Base-by-base conservation (phyloP, 1,140 invertebrate genomes). In the Anadara kagoshimensis region DNA sequence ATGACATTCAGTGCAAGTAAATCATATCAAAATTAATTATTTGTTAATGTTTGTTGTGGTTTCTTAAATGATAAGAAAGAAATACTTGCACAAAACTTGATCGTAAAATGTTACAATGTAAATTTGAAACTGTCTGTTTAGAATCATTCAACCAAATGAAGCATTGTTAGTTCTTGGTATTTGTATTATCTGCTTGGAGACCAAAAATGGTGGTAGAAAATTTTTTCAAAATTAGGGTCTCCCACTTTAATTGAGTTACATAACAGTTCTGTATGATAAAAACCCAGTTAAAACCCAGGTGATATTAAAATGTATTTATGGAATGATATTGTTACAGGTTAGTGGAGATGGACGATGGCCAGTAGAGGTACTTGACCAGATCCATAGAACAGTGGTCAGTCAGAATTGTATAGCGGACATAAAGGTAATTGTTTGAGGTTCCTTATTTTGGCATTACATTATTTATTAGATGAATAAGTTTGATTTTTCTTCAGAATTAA, bases 321-420 rank as follows among this genome's bases (percentile, higher is more conserved):
- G 1, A 22, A 14, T 44, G 18, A 73, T 62, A 20, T 49, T 49
- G 49, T 69, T 71, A 20, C 63, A 81, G 79, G 63, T 59, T 8
- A 72, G 59, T 18, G 64, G 45, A 8, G 62, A 68, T 54, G 74
- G 76, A 20, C 29, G 56, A 43, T 81, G 76, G 79, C 69, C 76
- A 7, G 51, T 69, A 45, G n/a, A 18, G 0, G 69, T 68, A 8
- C 51, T 77, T 16, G 69, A 78, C 16, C 66, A 64, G 41, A 69
- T 81, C 7, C 77, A 81, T 53, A 63, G 45, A 44, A 22, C 26
- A 12, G 26, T 75, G 44, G 73, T 82, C 29, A 76, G 62, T 20
- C 44, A 76, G 5, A n/a, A n/a, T 1, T 74, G 72, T 56, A 63
- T 70, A 51, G 54, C 72, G 5, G 70, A 73, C 11, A 69, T 78